A percentile compares a stretch with the other conserved stretches of the same genome.
Conservation (phyloP, 2,113 vertebrate species). For the Arenaria interpres region DNA sequence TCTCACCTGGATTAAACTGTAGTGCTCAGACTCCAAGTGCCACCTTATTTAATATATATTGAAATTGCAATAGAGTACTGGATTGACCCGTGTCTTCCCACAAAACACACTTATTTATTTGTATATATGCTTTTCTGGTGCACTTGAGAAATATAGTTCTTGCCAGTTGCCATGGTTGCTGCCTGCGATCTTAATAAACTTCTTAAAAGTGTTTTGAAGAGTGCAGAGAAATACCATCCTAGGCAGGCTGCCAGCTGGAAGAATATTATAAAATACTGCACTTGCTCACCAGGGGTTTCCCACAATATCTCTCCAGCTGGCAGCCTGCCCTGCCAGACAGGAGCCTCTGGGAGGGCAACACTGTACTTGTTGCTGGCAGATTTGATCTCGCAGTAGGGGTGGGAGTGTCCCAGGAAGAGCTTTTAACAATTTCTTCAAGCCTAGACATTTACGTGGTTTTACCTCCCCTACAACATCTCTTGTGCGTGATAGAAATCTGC, state of each 20-base stretch:
- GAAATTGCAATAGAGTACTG: background rate
- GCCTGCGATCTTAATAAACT: constrained; percentile 57
- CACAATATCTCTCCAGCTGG: constrained; percentile 43
- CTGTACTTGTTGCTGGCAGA: constrained; percentile 25
- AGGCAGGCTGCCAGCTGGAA: constrained; percentile 59
- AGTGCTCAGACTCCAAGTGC: background rate
- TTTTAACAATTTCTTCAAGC: constrained; percentile 8
- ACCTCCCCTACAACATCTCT: background rate
- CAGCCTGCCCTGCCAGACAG: constrained; percentile 21
- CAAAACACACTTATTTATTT: background rate
- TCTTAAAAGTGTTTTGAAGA: constrained; percentile 36
- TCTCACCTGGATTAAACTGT: background rate
- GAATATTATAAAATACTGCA: constrained; percentile 27
- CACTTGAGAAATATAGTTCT: background rate
- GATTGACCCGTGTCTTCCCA: background rate
- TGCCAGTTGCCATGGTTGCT: constrained; percentile 57
- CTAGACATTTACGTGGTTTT: background rate
- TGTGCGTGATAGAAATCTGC: background rate
- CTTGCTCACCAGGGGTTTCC: constrained; percentile 59
- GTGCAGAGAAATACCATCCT: constrained; percentile 13
- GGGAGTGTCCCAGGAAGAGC: background rate
- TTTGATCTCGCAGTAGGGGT: background rate
- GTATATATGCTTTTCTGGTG: background rate
- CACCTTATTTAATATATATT: background rate
- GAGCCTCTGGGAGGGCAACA: background rate